Percentiles rank a stretch among this genome's conserved stretches.
phyloP scores from a whole-genome alignment of 2,888 invertebrate species.

The Epistrophe grossulariae region DNA sequence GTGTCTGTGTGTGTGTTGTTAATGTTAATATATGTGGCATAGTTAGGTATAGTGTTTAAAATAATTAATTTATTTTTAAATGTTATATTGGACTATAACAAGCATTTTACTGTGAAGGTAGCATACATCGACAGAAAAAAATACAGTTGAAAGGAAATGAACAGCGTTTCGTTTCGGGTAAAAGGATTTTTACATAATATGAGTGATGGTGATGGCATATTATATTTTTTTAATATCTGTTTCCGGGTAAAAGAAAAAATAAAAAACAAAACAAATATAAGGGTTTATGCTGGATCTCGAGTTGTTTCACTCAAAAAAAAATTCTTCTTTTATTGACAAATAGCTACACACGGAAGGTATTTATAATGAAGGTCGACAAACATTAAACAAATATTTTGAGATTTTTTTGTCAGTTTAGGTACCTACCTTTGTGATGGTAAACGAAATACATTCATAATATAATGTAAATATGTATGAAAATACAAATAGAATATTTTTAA shows the following conservation, averaged over 20 bases:
- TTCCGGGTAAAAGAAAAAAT: slow-evolving; percentile 7
- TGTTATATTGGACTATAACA: slow-evolving; percentile 4
- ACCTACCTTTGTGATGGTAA: background rate
- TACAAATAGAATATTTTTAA: too few relatives aligned
- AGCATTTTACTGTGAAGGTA: background rate
- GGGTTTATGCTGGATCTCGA: background rate
- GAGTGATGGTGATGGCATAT: slow-evolving; percentile 13
- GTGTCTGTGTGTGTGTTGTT: background rate
- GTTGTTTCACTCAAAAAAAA: background rate
- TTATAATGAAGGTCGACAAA: slow-evolving; percentile 8
- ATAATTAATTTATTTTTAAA: slow-evolving; percentile 27
- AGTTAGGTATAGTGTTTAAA: slow-evolving; percentile 2
- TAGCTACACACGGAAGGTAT: background rate
- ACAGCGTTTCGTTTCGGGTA: background rate
- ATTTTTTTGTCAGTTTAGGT: background rate
- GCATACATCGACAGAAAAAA: background rate
- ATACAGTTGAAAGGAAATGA: background rate
- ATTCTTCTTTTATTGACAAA: background rate
- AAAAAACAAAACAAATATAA: background rate
- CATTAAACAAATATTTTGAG: slow-evolving; percentile 4
- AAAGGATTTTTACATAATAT: slow-evolving; percentile 1
- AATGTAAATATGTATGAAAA: too few relatives aligned
- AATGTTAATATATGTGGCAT: background rate
- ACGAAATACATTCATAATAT: background rate
- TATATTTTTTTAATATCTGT: slow-evolving; percentile 1